Percentiles rank a stretch among this genome's conserved stretches.
Conservation (phyloP, 2,888 invertebrate genomes). For the Cephalotes varians region DNA sequence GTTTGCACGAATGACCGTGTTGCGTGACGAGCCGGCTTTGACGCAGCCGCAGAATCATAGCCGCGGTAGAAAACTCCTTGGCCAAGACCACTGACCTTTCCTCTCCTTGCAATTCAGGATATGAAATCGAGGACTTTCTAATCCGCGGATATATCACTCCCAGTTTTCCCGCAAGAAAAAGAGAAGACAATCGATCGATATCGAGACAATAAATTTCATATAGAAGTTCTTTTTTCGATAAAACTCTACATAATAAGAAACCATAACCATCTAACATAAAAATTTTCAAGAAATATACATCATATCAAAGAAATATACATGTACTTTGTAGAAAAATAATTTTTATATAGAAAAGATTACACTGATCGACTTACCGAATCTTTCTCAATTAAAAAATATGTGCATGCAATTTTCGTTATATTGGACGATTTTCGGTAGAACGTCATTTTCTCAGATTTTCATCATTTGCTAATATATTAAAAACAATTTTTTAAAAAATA, state of each 20-base stretch:
- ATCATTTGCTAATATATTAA: background rate
- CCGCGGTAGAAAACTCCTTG: constrained; percentile 68
- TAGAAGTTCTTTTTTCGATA: background rate
- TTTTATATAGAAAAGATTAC: background rate
- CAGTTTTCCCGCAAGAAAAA: constrained; percentile 4
- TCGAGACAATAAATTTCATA: background rate
- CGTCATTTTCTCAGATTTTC: background rate
- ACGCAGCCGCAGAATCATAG: constrained; percentile 69
- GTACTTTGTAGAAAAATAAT: background rate
- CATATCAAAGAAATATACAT: background rate
- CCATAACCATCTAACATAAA: background rate
- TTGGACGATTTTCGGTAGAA: background rate
- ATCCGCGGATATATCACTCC: constrained; percentile 31
- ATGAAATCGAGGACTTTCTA: constrained; percentile 48
- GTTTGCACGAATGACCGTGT: constrained; percentile 66
- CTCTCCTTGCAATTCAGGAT: constrained; percentile 36
- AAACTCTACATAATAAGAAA: background rate
- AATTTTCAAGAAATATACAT: background rate
- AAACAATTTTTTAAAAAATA: background rate
- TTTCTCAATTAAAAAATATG: background rate
- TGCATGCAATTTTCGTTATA: background rate
- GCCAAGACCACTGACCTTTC: constrained; percentile 50
- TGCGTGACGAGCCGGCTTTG: constrained; percentile 69
- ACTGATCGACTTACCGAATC: background rate
- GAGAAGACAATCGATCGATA: constrained; percentile 32